Percentiles rank a stretch among this genome's conserved stretches.
These are phyloP conservation scores for Trachemys scripta DNA, from an alignment of 2,113 vertebrate genomes.

Conservation along the genomic window DNA sequence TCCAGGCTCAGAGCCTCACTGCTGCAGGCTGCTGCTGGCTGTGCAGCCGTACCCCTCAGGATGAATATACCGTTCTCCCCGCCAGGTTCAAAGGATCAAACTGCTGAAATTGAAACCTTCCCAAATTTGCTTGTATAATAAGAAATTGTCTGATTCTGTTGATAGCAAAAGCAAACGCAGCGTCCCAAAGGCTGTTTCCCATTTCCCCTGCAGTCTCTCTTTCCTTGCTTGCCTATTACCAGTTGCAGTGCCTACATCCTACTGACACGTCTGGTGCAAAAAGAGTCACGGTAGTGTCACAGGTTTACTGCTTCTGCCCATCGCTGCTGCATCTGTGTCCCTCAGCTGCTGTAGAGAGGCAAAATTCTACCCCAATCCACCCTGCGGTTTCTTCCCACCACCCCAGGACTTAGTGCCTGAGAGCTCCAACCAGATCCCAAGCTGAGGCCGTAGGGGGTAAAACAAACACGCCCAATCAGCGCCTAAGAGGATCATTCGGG, in stretches of 20 bases:
- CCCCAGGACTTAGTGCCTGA: neutral
- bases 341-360: neutral
- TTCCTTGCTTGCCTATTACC: neutral
- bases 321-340: accelerated
- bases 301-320: accelerated
- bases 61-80: neutral
- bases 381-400: neutral
- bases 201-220: neutral
- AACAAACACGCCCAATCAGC: neutral
- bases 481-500: neutral
- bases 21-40: neutral
- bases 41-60: neutral
- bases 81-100: neutral
- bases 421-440: neutral
- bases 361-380: neutral
- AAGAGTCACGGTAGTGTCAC: neutral
- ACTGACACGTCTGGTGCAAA: neutral
- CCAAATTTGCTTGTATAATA: neutral
- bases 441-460: neutral
- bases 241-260: accelerated
- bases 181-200: neutral
- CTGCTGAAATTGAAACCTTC: neutral
- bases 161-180: slow-evolving; percentile 6
- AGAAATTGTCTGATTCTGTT: slow-evolving; percentile 13
- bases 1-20: neutral